Conservation (phyloP, 2,797 vertebrate genomes). For the Pempheris klunzingeri region DNA sequence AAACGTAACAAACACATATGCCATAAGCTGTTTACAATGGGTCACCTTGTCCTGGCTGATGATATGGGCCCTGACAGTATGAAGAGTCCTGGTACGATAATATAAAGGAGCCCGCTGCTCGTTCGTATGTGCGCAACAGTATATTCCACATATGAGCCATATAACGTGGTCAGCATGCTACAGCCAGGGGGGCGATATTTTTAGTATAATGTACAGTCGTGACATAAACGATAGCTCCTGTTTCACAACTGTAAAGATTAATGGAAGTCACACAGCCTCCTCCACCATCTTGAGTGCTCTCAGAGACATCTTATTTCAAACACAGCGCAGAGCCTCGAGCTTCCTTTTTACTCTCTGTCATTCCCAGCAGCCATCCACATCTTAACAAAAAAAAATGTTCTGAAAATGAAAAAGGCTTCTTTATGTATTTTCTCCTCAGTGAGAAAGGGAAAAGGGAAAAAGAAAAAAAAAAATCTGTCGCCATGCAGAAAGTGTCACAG, state of each 20-base stretch:
- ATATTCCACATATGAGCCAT: not conserved
- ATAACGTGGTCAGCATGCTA: not conserved
- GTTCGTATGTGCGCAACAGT: not conserved
- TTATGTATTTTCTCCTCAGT: slow-evolving; percentile 28
- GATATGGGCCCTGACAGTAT: not conserved
- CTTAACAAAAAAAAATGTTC: slow-evolving; percentile 24
- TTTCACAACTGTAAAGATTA: slow-evolving; percentile 40
- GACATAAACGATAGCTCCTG: slow-evolving; percentile 25
- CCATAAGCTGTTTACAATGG: not conserved
- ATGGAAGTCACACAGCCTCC: slow-evolving; percentile 27
- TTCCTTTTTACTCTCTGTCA: slow-evolving; percentile 44
- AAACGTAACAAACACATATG: not conserved
- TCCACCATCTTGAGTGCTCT: slow-evolving; percentile 32
- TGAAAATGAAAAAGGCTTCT: slow-evolving; percentile 38
- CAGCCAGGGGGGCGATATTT: not conserved
- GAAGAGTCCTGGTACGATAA: not conserved
- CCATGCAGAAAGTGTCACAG: slow-evolving; percentile 48
- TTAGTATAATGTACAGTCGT: slow-evolving; percentile 3
- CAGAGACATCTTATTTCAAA: slow-evolving; percentile 41
- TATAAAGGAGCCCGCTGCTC: slow-evolving; percentile 2
- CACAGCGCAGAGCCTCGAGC: slow-evolving; percentile 33
- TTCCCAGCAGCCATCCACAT: slow-evolving; percentile 46
- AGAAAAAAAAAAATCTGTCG: not conserved
- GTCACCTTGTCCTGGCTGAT: not conserved
- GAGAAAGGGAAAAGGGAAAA: not conserved